phyloP scores from a whole-genome alignment of 2,888 invertebrate genomes.

The Microplitis manilae region DNA sequence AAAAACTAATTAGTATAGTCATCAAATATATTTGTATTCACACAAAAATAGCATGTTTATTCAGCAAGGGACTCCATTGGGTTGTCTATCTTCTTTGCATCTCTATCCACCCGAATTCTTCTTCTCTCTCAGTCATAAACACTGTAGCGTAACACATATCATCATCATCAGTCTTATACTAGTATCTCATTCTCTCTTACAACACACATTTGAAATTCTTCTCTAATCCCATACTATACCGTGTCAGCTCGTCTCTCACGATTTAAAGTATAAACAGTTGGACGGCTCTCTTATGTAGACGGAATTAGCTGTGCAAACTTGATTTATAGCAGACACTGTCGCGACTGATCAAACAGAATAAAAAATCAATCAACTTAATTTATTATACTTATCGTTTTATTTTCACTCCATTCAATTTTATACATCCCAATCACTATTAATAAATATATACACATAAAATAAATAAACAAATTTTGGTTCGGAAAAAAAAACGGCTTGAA shows the following conservation, averaged over 20 bases:
- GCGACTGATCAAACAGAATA: constrained; percentile 38
- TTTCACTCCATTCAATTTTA: constrained; percentile 6
- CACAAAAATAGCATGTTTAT: constrained; percentile 53
- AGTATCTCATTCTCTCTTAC: constrained; percentile 25
- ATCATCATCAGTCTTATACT: neutral
- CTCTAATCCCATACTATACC: constrained; percentile 30
- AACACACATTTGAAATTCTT: constrained; percentile 13
- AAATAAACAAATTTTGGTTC: neutral
- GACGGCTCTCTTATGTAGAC: constrained; percentile 33
- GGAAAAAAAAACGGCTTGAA: neutral
- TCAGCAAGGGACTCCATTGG: constrained; percentile 42
- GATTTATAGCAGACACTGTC: constrained; percentile 50
- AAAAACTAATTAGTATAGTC: constrained; percentile 59
- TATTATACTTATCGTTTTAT: constrained; percentile 17
- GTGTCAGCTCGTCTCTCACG: constrained; percentile 38
- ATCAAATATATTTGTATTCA: constrained; percentile 41
- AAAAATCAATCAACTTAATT: constrained; percentile 37
- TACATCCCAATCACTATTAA: neutral
- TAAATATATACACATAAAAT: neutral
- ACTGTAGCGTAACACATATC: neutral
- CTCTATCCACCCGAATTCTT: constrained; percentile 7
- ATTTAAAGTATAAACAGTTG: constrained; percentile 48
- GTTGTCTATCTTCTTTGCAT: constrained; percentile 34
- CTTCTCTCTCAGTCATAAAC: constrained; percentile 10
- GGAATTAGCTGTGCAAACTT: constrained; percentile 47